Conservation (phyloP, 2,888 invertebrate species). For the Nowickia ferox region DNA sequence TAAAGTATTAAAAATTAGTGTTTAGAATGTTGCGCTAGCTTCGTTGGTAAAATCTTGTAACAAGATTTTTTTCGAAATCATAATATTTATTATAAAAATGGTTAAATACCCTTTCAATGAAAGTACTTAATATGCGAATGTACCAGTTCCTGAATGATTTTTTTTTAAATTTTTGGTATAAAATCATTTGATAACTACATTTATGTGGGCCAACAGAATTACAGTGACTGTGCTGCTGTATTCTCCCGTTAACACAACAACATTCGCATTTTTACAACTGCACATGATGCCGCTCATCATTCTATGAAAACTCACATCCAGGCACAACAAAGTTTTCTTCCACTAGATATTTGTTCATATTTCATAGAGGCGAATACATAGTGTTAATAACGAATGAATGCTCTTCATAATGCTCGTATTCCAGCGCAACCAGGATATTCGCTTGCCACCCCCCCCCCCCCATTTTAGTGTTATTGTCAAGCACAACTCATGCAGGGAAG, state of each 20-base stretch:
- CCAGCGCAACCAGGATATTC: constrained; percentile 9
- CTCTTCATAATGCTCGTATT: constrained; percentile 13
- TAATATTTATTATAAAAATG: no score
- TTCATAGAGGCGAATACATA: neutral
- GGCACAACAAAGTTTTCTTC: neutral
- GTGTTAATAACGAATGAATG: constrained; percentile 17
- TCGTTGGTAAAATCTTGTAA: no score
- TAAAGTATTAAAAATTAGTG: no score
- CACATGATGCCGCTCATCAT: constrained; percentile 4
- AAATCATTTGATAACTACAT: constrained; percentile 66
- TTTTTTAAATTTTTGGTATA: constrained; percentile 13
- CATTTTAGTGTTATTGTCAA: constrained; percentile 5
- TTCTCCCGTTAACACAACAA: constrained; percentile 58
- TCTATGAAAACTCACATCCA: neutral
- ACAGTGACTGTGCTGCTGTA: constrained; percentile 53
- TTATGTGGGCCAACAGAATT: constrained; percentile 59
- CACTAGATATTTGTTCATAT: constrained; percentile 5
- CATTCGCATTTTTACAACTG: constrained; percentile 33
- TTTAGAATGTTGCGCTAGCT: no score
- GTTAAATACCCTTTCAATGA: constrained; percentile 6
- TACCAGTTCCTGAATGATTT: constrained; percentile 7
- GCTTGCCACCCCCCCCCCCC: neutral
- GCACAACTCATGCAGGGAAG: constrained; percentile 11
- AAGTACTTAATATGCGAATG: constrained; percentile 18
- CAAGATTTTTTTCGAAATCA: no score